A percentile compares a stretch with the other conserved stretches of the same genome.
Conservation (phyloP, 53 echinoderm and acorn worm species). For the Temnopleurus reevesii region DNA sequence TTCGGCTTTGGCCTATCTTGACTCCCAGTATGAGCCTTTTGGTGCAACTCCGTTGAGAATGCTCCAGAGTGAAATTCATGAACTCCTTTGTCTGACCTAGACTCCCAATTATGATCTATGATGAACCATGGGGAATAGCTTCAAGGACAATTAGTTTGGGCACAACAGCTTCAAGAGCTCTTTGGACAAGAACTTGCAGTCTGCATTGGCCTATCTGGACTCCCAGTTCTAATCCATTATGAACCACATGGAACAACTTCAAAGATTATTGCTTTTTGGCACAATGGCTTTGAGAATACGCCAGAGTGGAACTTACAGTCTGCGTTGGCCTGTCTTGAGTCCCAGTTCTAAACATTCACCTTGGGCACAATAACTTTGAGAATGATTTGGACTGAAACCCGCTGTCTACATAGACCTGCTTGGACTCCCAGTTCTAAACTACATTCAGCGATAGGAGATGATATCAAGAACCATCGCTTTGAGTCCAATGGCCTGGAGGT, state of each 20-base stretch:
- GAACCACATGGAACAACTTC: too few relatives aligned
- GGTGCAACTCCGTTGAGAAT: too few relatives aligned
- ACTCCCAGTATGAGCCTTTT: too few relatives aligned
- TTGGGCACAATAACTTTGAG: too few relatives aligned
- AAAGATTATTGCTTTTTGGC: constrained; percentile 67
- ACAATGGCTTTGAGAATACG: constrained; percentile 72
- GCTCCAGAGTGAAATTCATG: constrained; percentile 69
- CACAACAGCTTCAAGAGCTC: constrained; percentile 71
- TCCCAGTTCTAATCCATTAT: too few relatives aligned
- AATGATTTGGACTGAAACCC: too few relatives aligned
- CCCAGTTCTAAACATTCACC: constrained; percentile 57
- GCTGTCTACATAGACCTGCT: too few relatives aligned
- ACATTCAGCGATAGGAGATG: too few relatives aligned
- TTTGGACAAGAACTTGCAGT: constrained; percentile 62
- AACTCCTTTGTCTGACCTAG: constrained; percentile 59
- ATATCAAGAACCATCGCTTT: constrained; percentile 71
- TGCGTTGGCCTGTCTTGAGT: constrained; percentile 63
- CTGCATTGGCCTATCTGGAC: constrained; percentile 64
- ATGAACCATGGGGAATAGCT: too few relatives aligned
- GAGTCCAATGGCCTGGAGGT: constrained; percentile 67
- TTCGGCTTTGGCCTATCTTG: too few relatives aligned
- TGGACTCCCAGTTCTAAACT: too few relatives aligned
- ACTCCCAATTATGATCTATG: too few relatives aligned
- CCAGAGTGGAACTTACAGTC: constrained; percentile 66
- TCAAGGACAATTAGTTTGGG: constrained; percentile 66